These are phyloP conservation scores for Deladenus siricidicola DNA, from an alignment of 2,888 invertebrate species.

Conservation along the genomic window DNA sequence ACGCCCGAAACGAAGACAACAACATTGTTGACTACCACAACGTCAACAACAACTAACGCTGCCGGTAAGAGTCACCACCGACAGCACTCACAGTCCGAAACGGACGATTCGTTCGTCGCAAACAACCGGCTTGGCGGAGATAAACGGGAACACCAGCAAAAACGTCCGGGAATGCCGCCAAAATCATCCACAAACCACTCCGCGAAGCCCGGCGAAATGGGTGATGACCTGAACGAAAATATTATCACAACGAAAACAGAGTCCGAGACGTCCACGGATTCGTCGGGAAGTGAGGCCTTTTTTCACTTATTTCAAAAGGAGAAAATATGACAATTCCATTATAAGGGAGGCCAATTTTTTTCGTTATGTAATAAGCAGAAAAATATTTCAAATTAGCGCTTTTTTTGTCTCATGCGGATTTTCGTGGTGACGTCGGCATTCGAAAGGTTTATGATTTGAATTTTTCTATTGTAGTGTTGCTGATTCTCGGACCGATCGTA, in stretches of 20 bases:
- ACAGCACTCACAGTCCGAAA: no score
- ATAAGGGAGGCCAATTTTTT: no score
- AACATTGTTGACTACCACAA: neutral
- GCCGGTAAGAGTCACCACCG: no score
- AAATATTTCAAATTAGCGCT: no score
- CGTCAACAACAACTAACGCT: slow-evolving; percentile 11
- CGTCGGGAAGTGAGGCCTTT: slow-evolving; percentile 5
- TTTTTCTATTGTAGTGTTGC: slow-evolving; percentile 2
- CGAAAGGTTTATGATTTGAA: neutral
- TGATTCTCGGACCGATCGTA: slow-evolving; percentile 1
- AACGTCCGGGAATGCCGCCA: neutral
- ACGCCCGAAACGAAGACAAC: neutral
- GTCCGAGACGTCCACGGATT: slow-evolving; percentile 1
- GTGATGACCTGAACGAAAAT: neutral
- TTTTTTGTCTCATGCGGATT: no score
- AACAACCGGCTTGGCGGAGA: neutral
- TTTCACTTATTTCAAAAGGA: neutral
- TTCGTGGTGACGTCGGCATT: no score
- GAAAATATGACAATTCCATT: no score
- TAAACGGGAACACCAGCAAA: neutral
- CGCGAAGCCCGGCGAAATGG: neutral
- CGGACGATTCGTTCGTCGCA: neutral
- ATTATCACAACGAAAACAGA: neutral
- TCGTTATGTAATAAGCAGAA: no score
- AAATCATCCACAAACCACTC: neutral